Percentiles rank a stretch among this genome's conserved stretches.
phyloP scores from a whole-genome alignment of 1,140 invertebrate species.

The Cyrtorhinus lividipennis region DNA sequence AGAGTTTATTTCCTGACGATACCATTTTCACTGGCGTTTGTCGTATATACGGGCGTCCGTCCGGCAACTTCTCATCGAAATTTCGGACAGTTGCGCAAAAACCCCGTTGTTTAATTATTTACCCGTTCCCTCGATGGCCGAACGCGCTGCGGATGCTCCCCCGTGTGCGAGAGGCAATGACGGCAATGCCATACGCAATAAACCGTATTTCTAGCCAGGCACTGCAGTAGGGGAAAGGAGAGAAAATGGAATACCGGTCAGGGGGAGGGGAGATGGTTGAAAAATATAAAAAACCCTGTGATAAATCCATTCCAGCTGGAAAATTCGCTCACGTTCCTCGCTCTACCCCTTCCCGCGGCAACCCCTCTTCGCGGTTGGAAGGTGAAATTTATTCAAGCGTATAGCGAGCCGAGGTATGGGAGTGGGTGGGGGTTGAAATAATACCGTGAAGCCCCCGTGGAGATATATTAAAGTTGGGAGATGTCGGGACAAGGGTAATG shows the following conservation, averaged over 20 bases:
- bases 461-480: constrained; percentile 10
- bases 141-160: no score
- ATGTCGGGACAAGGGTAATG: constrained; percentile 7
- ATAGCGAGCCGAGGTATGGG: constrained; percentile 4
- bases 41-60: no score
- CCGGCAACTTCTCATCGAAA: no score
- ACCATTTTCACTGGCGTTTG: no score
- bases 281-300: background rate
- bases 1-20: no score
- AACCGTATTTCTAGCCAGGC: background rate
- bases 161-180: no score
- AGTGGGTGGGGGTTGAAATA: background rate
- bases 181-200: background rate
- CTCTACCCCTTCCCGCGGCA: background rate
- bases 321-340: constrained; percentile 5
- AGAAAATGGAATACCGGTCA: background rate
- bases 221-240: background rate
- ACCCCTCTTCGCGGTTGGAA: background rate
- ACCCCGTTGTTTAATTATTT: background rate
- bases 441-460: constrained; percentile 9
- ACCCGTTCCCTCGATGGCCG: no score
- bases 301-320: background rate
- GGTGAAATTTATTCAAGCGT: constrained; percentile 5
- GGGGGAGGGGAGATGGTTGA: background rate
- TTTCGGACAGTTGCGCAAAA: no score